These are phyloP conservation scores for Peribatodes rhomboidaria DNA, from an alignment of 2,888 invertebrate genomes.

Conservation along the genomic window DNA sequence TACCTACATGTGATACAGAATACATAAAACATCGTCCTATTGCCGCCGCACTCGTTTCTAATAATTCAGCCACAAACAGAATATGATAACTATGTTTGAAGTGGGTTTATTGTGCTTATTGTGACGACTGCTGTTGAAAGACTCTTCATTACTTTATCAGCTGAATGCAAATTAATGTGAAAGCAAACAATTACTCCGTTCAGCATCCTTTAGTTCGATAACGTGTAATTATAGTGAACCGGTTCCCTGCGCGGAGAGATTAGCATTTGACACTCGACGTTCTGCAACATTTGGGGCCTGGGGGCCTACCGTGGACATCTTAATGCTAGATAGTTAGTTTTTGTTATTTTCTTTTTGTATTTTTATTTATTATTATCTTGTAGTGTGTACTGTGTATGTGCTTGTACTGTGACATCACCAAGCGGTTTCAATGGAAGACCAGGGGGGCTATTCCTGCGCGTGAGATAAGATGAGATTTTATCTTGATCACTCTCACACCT, in stretches of 20 bases:
- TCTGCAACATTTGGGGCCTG: neutral
- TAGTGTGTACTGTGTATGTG: too few species aligned
- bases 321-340: too few species aligned
- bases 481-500: too few species aligned
- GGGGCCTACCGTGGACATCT: too few species aligned
- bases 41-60: neutral
- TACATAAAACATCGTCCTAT: neutral
- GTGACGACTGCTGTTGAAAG: neutral
- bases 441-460: too few species aligned
- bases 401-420: too few species aligned
- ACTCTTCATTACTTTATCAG: slow-evolving; percentile 32
- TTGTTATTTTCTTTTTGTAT: too few species aligned
- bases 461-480: too few species aligned
- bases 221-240: slow-evolving; percentile 4
- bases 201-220: slow-evolving; percentile 18
- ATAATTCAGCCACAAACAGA: neutral
- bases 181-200: slow-evolving; percentile 33
- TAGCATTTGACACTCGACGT: neutral
- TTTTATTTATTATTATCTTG: too few species aligned
- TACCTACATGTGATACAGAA: too few species aligned
- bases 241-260: neutral
- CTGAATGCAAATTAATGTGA: slow-evolving; percentile 26
- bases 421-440: too few species aligned
- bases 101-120: slow-evolving; percentile 11
- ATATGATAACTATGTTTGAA: slow-evolving; percentile 12